Evolutionary conservation across 1,140 invertebrate genomes (phyloP).

Genomic region (Ooceraea biroi): DNA sequence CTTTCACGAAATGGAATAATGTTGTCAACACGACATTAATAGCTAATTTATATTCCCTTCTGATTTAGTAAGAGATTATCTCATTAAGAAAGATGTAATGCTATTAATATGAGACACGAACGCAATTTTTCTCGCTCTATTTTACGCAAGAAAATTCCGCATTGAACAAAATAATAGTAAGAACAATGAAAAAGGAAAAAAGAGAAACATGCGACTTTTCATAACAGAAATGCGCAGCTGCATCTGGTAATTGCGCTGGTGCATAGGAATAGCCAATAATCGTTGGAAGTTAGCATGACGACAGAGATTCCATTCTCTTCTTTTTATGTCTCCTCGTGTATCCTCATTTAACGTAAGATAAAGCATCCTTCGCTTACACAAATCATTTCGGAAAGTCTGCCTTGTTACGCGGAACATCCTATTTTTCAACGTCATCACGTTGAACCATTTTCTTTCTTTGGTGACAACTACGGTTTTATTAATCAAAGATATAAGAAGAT

Average conservation of each 20-base stretch:
- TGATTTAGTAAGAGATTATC: neutral
- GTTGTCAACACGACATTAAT: constrained; percentile 25
- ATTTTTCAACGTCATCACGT: constrained; percentile 11
- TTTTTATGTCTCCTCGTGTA: neutral
- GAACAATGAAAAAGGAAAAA: neutral
- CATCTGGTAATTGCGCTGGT: constrained; percentile 19
- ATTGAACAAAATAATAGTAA: neutral
- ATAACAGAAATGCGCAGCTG: neutral
- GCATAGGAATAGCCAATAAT: neutral
- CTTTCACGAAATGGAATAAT: constrained; percentile 13
- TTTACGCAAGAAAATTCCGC: neutral
- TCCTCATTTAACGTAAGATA: constrained; percentile 7
- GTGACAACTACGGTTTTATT: constrained; percentile 4
- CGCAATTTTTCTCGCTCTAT: neutral
- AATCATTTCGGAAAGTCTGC: constrained; percentile 6
- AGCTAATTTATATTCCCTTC: constrained; percentile 44
- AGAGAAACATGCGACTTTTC: neutral
- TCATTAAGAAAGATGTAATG: neutral
- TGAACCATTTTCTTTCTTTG: neutral
- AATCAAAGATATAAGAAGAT: constrained; percentile 6
- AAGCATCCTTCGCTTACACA: constrained; percentile 3
- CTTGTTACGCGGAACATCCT: constrained; percentile 7
- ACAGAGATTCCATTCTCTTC: neutral
- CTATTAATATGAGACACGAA: neutral
- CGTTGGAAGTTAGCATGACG: neutral